Evolutionary conservation across 2,797 vertebrate species (phyloP), one percentile per base, ranked within the genome.

Genomic region (Balearica regulorum): DNA sequence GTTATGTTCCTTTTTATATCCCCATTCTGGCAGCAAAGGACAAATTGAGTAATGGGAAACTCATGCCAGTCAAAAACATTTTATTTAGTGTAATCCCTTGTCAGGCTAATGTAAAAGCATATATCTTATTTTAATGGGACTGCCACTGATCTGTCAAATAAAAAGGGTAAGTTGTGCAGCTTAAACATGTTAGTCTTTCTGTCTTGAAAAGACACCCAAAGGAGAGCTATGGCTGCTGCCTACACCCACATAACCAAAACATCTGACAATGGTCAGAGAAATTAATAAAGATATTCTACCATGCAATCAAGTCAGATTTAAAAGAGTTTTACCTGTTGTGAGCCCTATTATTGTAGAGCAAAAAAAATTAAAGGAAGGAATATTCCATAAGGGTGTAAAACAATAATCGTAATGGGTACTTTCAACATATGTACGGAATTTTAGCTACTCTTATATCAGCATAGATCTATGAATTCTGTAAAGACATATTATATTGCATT

Each of bases 71-170:
- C 97, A 97, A 95, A 97, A 97, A 46, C 83, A 49, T 95, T 97
- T 97, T 97, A 95, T 96, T 96, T 97, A 95, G 86, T 90, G 79
- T 96, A 98, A 97, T 96, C 86, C 61, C 83, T 93, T 97, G 92
- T 97, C 93, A 95, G 91, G 87, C 75, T 97, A 97, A 97, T 95
- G 70, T 87, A 89, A 77, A 96, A 95, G 41, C 84, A 73, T 94
- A 75, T 93, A 95, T 95, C 94, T 91, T 89, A 41, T 94, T 96
- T 97, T 97, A 97, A 97, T 93, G 92, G 89, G 81, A 89, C 87
- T 97, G 97, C 85, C 94, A 95, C 80, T 53, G 46, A 91, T 93
- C 89, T 94, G 89, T 97, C 90, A 95, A 93, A 94, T 91, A 94
- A 91, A 90, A 80, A 92, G 65, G 69, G 49, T 78, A 93, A 91